Evolutionary conservation across 2,888 invertebrate genomes (phyloP).

Genomic region (Macroteleia sp.): DNA sequence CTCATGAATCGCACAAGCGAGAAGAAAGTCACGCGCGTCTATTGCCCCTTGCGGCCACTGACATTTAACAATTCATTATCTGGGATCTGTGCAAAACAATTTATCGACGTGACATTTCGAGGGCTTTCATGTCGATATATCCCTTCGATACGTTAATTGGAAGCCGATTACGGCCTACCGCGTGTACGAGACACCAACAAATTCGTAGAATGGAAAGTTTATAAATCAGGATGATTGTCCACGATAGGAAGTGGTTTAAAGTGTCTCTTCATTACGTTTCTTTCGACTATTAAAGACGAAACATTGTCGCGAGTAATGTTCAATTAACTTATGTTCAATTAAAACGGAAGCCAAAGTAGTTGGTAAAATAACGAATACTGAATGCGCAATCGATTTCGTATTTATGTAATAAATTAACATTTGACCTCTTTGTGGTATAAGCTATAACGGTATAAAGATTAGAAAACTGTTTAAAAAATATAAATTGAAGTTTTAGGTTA

Average conservation of each 20-base stretch:
- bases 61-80: slow-evolving; percentile 62
- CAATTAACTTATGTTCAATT: too few species aligned
- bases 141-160: slow-evolving; percentile 64
- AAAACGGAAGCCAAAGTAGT: slow-evolving; percentile 39
- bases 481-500: too few species aligned
- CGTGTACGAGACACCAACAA: slow-evolving; percentile 18
- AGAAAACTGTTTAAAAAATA: too few species aligned
- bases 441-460: too few species aligned
- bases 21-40: slow-evolving; percentile 58
- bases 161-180: slow-evolving; percentile 40
- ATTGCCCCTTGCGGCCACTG: slow-evolving; percentile 43
- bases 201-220: slow-evolving; percentile 58
- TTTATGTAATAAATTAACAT: slow-evolving; percentile 1
- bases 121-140: slow-evolving; percentile 60
- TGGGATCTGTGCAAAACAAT: slow-evolving; percentile 56
- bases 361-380: neutral
- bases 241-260: slow-evolving; percentile 5
- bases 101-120: slow-evolving; percentile 62
- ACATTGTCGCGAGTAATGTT: slow-evolving; percentile 26
- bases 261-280: slow-evolving; percentile 25
- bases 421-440: too few species aligned
- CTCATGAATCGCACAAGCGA: slow-evolving; percentile 21
- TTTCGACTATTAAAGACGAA: slow-evolving; percentile 12
- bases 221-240: slow-evolving; percentile 46
- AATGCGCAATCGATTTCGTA: neutral